These are phyloP conservation scores for Eulemur rufifrons DNA, from an alignment of 2,113 vertebrate species.

Conservation along the genomic window DNA sequence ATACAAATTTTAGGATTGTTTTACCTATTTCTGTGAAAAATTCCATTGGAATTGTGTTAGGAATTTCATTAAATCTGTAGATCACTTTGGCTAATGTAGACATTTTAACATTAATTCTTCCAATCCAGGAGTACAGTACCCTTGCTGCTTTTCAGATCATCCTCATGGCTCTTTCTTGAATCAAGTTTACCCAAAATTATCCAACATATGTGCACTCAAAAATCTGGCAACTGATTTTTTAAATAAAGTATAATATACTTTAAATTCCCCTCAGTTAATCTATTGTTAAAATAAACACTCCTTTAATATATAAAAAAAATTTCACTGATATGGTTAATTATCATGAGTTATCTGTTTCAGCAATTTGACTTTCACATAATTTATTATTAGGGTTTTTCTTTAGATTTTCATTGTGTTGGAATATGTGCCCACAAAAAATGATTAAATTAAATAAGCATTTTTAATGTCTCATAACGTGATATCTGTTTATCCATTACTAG, in stretches of 20 bases:
- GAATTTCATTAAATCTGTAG: background rate
- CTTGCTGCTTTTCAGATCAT: background rate
- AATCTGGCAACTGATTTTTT: background rate
- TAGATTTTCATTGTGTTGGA: background rate
- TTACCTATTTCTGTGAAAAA: background rate
- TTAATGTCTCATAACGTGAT: background rate
- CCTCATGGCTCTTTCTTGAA: background rate
- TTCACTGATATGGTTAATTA: background rate
- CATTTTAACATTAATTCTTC: background rate
- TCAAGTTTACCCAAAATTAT: background rate
- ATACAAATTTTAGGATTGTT: background rate
- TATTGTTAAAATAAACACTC: background rate
- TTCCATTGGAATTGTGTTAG: background rate
- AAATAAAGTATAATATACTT: background rate
- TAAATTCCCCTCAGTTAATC: background rate
- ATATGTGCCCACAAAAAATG: background rate
- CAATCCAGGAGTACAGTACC: background rate
- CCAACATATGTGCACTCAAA: background rate
- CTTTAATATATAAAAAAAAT: background rate
- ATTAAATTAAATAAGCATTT: background rate
- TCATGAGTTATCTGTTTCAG: background rate
- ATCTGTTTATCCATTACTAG: background rate
- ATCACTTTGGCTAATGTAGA: background rate
- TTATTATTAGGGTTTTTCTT: background rate
- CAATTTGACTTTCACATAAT: background rate